phyloP scores from a whole-genome alignment of 2,888 invertebrate genomes.

The Theretra japonica region DNA sequence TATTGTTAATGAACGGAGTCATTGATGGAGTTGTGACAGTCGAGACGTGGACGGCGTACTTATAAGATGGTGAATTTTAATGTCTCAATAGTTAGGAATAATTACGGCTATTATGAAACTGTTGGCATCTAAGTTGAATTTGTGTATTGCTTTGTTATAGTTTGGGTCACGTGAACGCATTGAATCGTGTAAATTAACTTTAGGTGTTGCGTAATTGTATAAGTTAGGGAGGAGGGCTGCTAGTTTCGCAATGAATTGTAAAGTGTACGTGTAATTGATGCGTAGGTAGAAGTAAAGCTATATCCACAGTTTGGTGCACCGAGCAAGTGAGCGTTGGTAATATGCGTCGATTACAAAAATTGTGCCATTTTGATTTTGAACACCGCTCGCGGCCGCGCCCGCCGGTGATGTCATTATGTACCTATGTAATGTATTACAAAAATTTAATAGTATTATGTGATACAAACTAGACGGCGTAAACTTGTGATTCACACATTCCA shows the following conservation, averaged over 20 bases:
- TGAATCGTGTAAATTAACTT: constrained; percentile 20
- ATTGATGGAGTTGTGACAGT: neutral
- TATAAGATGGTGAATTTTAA: constrained; percentile 16
- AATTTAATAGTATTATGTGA: constrained; percentile 40
- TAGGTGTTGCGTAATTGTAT: constrained; percentile 26
- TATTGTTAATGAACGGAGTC: constrained; percentile 34
- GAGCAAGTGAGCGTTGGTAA: constrained; percentile 39
- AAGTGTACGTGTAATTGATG: neutral
- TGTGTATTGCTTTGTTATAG: constrained; percentile 19
- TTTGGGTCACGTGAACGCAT: constrained; percentile 16
- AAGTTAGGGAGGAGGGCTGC: neutral
- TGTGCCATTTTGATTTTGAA: constrained; percentile 75
- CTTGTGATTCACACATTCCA: constrained; percentile 30
- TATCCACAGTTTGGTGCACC: constrained; percentile 34
- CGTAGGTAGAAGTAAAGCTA: neutral
- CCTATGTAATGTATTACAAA: constrained; percentile 43
- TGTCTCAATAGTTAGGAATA: constrained; percentile 18
- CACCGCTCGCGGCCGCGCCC: constrained; percentile 58
- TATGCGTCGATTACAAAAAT: constrained; percentile 66
- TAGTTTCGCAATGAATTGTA: constrained; percentile 23
- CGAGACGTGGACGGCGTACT: constrained; percentile 9
- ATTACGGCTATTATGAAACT: constrained; percentile 9
- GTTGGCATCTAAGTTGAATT: constrained; percentile 15
- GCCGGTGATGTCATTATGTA: constrained; percentile 34
- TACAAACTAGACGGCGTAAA: constrained; percentile 43